phyloP scores from a whole-genome alignment of 1,140 invertebrate genomes.

The Aleiodes sp. region DNA sequence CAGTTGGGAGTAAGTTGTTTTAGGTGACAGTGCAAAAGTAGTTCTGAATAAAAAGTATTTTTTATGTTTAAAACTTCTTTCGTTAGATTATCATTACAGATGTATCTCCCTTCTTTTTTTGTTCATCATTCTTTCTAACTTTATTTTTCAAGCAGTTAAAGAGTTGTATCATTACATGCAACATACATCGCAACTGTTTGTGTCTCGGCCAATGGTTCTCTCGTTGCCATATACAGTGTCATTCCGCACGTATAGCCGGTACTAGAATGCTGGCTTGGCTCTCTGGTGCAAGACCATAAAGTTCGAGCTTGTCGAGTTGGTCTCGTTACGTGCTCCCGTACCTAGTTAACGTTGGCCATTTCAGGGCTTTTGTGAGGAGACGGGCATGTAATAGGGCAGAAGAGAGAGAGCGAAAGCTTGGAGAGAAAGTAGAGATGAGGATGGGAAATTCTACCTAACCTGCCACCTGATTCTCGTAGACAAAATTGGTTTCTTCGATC shows the following conservation, averaged over 20 bases:
- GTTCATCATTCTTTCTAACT: too few species aligned
- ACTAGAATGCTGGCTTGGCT: neutral
- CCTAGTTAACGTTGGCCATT: constrained; percentile 9
- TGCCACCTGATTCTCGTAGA: too few species aligned
- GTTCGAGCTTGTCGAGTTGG: constrained; percentile 6
- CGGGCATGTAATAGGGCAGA: neutral
- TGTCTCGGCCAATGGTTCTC: neutral
- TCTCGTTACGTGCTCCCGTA: constrained; percentile 6
- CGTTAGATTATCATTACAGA: too few species aligned
- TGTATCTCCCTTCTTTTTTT: too few species aligned
- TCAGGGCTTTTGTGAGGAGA: neutral
- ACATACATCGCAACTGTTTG: too few species aligned
- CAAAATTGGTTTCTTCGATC: too few species aligned
- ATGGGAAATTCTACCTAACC: too few species aligned
- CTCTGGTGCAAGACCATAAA: neutral
- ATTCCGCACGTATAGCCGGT: neutral
- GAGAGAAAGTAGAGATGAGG: too few species aligned
- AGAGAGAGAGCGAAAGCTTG: neutral
- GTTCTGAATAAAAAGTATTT: too few species aligned
- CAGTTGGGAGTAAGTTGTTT: neutral
- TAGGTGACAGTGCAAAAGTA: neutral
- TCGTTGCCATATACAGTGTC: neutral
- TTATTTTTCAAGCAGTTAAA: neutral
- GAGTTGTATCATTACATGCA: neutral
- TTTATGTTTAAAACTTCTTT: too few species aligned